A percentile compares a stretch with the other conserved stretches of the same genome.
These are phyloP conservation scores for Bacillus rossius DNA, from an alignment of 1,140 invertebrate species.

Conservation along the genomic window DNA sequence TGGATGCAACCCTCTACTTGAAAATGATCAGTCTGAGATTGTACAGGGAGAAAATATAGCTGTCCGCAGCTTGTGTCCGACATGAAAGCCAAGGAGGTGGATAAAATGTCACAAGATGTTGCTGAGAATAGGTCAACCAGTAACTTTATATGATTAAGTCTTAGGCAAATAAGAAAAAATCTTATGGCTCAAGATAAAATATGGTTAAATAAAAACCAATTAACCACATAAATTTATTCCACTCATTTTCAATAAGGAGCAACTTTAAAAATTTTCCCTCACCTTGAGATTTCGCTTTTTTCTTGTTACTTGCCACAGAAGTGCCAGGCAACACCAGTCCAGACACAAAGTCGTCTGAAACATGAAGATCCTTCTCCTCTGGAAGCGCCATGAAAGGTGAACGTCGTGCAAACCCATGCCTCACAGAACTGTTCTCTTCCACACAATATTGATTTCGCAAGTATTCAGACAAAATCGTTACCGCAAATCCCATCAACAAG, in stretches of 20 bases:
- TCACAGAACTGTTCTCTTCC: neutral
- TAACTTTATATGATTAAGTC: neutral
- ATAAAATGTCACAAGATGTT: neutral
- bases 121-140: too few relatives aligned
- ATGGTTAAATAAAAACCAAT: too few relatives aligned
- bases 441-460: conserved; percentile 20
- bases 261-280: too few relatives aligned
- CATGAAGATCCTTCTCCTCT: conserved; percentile 30
- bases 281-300: conserved; percentile 15
- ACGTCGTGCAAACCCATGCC: neutral
- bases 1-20: neutral
- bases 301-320: conserved; percentile 18
- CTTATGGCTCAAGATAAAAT: too few relatives aligned
- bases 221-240: too few relatives aligned
- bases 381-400: conserved; percentile 33
- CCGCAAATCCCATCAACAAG: conserved; percentile 29
- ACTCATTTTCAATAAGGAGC: too few relatives aligned
- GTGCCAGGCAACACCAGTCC: conserved; percentile 23
- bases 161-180: too few relatives aligned
- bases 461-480: conserved; percentile 30
- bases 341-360: conserved; percentile 35
- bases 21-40: neutral
- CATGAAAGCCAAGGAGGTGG: neutral
- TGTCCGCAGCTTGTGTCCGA: neutral
- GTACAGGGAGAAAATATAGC: neutral